These are phyloP conservation scores for Paraescarpia echinospica DNA, from an alignment of 1,140 invertebrate genomes.

Conservation along the genomic window DNA sequence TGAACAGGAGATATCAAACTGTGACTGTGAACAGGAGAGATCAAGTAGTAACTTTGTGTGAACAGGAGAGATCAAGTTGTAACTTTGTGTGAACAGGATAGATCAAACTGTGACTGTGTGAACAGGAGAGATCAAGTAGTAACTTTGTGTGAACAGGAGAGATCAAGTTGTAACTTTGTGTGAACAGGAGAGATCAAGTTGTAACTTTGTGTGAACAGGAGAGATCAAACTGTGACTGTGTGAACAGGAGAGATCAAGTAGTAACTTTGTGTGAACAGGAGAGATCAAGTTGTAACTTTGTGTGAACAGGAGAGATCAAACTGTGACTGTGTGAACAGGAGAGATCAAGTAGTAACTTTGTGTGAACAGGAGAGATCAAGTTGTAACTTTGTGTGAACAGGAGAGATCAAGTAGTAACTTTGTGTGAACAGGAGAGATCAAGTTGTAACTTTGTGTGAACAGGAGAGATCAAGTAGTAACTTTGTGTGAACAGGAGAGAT, in stretches of 20 bases:
- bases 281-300: conserved; percentile 41
- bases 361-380: conserved; percentile 11
- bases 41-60: no score
- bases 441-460: no score
- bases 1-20: no score
- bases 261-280: conserved; percentile 37
- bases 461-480: no score
- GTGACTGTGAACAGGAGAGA: no score
- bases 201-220: no score
- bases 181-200: no score
- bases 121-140: not conserved
- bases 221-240: conserved; percentile 28
- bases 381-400: no score
- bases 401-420: no score
- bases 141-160: conserved; percentile 41
- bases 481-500: no score
- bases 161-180: conserved; percentile 28
- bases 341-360: conserved; percentile 63
- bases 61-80: no score
- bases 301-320: conserved; percentile 60
- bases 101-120: not conserved
- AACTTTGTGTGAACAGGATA: not conserved
- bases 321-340: conserved; percentile 68
- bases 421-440: no score
- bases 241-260: conserved; percentile 49